A percentile compares a stretch with the other conserved stretches of the same genome.
Evolutionary conservation across 1,140 invertebrate genomes (phyloP).

Genomic region (Lepidurus apus): DNA sequence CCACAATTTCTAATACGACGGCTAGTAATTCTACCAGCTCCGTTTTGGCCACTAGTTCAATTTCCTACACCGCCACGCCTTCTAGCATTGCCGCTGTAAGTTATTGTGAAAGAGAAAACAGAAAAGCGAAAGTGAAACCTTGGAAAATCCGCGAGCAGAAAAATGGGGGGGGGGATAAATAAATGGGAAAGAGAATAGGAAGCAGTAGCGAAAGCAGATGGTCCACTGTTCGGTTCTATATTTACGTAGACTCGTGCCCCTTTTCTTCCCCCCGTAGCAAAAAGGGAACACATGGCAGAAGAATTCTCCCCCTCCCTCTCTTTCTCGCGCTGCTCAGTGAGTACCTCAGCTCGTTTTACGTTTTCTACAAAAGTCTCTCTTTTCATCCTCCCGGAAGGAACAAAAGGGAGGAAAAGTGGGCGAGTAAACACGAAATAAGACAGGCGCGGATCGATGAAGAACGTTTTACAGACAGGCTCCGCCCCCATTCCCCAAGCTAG

Average conservation of each 20-base stretch:
- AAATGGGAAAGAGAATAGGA: neutral
- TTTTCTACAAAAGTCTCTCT: neutral
- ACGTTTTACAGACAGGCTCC: neutral
- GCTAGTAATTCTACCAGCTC: neutral
- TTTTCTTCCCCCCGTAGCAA: neutral
- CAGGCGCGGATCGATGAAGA: constrained; percentile 17
- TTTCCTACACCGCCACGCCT: neutral
- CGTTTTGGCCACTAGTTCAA: neutral
- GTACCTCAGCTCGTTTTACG: constrained; percentile 14
- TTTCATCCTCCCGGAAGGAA: neutral
- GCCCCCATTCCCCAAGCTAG: neutral
- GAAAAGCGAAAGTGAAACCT: neutral
- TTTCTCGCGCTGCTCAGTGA: neutral
- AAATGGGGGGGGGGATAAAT: neutral
- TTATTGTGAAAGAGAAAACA: neutral
- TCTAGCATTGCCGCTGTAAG: constrained; percentile 20
- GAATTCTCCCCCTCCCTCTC: neutral
- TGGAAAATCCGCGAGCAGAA: neutral
- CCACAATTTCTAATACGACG: neutral
- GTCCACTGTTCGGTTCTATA: constrained; percentile 6
- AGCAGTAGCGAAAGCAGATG: neutral
- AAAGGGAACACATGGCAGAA: constrained; percentile 10
- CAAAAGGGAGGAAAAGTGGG: neutral
- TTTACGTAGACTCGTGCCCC: constrained; percentile 14
- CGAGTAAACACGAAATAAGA: neutral